Conservation (phyloP, 1,140 invertebrate species). For the Bombus terrestris region DNA sequence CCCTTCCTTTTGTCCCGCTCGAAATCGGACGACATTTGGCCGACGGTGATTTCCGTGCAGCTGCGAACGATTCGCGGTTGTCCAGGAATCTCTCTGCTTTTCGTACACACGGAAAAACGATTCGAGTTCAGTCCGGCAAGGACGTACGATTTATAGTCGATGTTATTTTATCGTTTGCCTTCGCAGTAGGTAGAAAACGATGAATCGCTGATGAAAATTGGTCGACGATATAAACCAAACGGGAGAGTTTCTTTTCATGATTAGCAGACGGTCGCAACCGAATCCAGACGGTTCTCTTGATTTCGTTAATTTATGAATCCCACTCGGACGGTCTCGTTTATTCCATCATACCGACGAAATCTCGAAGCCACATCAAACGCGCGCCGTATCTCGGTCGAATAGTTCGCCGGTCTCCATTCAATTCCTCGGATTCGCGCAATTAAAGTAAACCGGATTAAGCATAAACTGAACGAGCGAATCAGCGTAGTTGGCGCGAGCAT, state of each 20-base stretch:
- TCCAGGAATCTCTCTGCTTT: not conserved
- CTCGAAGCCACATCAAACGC: conserved; percentile 5
- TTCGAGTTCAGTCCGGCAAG: not conserved
- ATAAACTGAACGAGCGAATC: not conserved
- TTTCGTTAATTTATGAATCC: conserved; percentile 1
- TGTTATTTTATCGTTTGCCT: not conserved
- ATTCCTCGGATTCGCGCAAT: conserved; percentile 16
- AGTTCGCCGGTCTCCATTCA: not conserved
- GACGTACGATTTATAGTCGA: not conserved
- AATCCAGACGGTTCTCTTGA: no score
- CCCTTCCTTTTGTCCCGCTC: conserved; percentile 44
- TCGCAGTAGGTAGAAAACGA: no score
- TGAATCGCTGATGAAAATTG: not conserved
- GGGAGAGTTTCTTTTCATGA: not conserved
- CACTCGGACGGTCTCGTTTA: not conserved
- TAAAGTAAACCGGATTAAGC: conserved; percentile 24
- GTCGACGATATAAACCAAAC: not conserved
- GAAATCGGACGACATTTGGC: conserved; percentile 40
- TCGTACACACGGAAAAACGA: not conserved
- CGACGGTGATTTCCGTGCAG: conserved; percentile 34
- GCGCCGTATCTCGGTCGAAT: not conserved
- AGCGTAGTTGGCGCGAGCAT: not conserved
- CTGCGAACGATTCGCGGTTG: conserved; percentile 2
- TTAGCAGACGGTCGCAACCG: not conserved
- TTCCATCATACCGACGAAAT: not conserved